Evolutionary conservation across 2,113 vertebrate genomes (phyloP).

Genomic region (Channa maculata): DNA sequence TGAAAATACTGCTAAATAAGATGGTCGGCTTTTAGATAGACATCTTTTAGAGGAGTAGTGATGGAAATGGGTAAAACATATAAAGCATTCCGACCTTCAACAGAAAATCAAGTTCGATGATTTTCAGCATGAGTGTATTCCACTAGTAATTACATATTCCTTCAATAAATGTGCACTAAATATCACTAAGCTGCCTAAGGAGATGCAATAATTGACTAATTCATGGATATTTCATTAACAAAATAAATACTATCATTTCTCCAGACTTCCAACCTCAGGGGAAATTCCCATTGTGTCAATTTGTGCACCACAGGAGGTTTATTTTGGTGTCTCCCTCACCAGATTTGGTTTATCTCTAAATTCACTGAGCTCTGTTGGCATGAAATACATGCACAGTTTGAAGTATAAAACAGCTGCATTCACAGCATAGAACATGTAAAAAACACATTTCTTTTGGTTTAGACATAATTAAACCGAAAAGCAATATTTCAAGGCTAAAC

Average conservation of each 20-base stretch:
- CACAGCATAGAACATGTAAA: too few species aligned
- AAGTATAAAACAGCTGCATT: not conserved
- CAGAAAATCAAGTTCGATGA: slow-evolving; percentile 15
- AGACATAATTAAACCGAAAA: not conserved
- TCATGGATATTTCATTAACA: slow-evolving; percentile 58
- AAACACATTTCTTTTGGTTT: not conserved
- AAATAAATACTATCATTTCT: slow-evolving; percentile 60
- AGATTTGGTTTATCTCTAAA: slow-evolving; percentile 8
- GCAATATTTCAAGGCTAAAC: not conserved
- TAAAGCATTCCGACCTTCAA: slow-evolving; percentile 20
- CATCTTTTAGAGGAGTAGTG: not conserved
- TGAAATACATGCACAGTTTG: not conserved
- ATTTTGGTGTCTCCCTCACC: slow-evolving; percentile 21
- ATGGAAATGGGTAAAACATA: not conserved
- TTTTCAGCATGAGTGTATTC: not conserved
- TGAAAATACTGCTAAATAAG: not conserved
- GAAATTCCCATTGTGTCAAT: slow-evolving; percentile 40
- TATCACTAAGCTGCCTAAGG: slow-evolving; percentile 40
- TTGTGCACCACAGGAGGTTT: slow-evolving; percentile 40
- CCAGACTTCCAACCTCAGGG: slow-evolving; percentile 51
- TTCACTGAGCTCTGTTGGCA: slow-evolving; percentile 1
- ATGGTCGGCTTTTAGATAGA: too few species aligned
- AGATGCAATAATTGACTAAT: slow-evolving; percentile 46
- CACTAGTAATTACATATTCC: slow-evolving; percentile 3
- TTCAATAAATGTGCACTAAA: slow-evolving; percentile 2